Evolutionary conservation across 1,140 invertebrate genomes (phyloP).

Genomic region (Lasioglossum albipes): DNA sequence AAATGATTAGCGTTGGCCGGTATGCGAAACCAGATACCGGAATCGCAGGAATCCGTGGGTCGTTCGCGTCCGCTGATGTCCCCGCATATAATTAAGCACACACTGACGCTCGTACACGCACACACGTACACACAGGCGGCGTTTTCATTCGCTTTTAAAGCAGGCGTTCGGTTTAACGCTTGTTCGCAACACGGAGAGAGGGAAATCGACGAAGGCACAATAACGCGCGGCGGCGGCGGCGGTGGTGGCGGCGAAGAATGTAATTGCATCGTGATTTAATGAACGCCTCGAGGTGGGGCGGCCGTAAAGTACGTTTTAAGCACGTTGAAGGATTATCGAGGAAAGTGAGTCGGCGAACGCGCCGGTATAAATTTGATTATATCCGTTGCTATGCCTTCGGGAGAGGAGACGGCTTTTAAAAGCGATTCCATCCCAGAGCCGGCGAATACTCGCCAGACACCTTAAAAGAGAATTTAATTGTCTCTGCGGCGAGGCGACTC

Average conservation of each 20-base stretch:
- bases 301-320: constrained; percentile 50
- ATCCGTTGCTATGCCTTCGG: not conserved
- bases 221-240: constrained; percentile 37
- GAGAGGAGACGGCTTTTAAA: constrained; percentile 12
- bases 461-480: constrained; percentile 32
- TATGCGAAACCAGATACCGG: constrained; percentile 50
- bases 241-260: constrained; percentile 50
- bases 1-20: constrained; percentile 37
- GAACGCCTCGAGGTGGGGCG: constrained; percentile 36
- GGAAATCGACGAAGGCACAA: constrained; percentile 45
- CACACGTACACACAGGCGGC: constrained; percentile 13
- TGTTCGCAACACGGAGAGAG: not conserved
- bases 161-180: constrained; percentile 57
- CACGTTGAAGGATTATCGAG: constrained; percentile 51
- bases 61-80: constrained; percentile 45
- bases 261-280: constrained; percentile 61
- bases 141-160: constrained; percentile 60
- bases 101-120: not conserved
- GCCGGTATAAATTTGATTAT: constrained; percentile 32
- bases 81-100: constrained; percentile 50
- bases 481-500: not conserved
- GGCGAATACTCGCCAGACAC: too few relatives aligned
- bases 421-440: too few relatives aligned
- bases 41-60: constrained; percentile 55
- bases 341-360: constrained; percentile 10